Percentiles rank a stretch among this genome's conserved stretches.
These are phyloP conservation scores for Ameiurus melas DNA, from an alignment of 2,113 vertebrate genomes.

Conservation along the genomic window DNA sequence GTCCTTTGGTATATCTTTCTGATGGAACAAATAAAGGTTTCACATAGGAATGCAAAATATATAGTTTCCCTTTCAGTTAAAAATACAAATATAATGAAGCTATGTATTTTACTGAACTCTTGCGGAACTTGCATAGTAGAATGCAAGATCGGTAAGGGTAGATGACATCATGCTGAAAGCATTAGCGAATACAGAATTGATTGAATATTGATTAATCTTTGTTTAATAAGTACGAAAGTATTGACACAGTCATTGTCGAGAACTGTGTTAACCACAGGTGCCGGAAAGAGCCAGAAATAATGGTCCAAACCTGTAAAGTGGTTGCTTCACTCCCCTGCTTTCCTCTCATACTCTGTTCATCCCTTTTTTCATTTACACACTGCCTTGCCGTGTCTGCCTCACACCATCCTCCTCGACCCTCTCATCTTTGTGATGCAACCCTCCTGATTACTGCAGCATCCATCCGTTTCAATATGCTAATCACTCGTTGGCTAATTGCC, in stretches of 20 bases:
- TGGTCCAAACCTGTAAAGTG: not conserved
- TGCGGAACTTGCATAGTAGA: not conserved
- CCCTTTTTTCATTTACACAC: not conserved
- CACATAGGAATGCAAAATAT: not conserved
- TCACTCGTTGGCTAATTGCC: constrained; percentile 65
- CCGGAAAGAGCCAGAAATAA: not conserved
- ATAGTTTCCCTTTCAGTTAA: not conserved
- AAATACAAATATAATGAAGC: not conserved
- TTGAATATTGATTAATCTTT: not conserved
- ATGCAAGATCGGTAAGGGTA: not conserved
- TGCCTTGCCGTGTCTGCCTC: not conserved
- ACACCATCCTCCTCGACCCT: not conserved
- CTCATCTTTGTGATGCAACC: constrained; percentile 43
- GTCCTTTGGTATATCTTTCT: not conserved
- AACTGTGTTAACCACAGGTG: not conserved
- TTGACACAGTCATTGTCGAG: not conserved
- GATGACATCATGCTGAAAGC: constrained; percentile 15
- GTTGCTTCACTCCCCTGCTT: not conserved
- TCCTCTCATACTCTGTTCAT: not conserved
- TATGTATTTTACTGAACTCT: not conserved
- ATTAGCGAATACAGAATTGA: not conserved
- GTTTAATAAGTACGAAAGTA: not conserved
- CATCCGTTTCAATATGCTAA: constrained; percentile 59
- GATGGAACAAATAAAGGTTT: not conserved
- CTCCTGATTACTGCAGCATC: constrained; percentile 59